phyloP scores from a whole-genome alignment of 2,888 invertebrate species.

The Drosophila heteroneura region DNA sequence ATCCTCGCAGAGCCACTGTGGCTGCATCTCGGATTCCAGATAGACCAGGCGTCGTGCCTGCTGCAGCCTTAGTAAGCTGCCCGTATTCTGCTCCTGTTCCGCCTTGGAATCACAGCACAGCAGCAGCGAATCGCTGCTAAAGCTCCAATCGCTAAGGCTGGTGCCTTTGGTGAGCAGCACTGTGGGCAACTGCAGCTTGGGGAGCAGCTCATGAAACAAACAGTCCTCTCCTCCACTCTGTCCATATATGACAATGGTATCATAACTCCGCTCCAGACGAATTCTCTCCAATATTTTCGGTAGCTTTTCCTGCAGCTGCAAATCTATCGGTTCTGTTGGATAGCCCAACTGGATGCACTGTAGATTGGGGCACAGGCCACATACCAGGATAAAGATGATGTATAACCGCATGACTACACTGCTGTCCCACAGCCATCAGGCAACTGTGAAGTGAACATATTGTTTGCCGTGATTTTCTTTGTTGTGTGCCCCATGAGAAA shows the following conservation, averaged over 20 bases:
- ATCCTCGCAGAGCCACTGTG: not conserved
- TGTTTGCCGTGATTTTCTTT: constrained; percentile 2
- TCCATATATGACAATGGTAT: constrained; percentile 13
- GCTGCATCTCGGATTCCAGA: not conserved
- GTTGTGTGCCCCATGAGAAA: not conserved
- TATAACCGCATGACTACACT: constrained; percentile 22
- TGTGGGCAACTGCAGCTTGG: not conserved
- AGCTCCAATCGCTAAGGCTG: not conserved
- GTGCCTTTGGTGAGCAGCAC: not conserved
- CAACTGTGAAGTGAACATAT: constrained; percentile 36
- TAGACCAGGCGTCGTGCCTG: constrained; percentile 1
- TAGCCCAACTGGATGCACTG: constrained; percentile 10
- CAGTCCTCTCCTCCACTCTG: not conserved
- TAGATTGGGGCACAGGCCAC: not conserved
- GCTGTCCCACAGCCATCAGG: constrained; percentile 21
- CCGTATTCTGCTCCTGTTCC: not conserved
- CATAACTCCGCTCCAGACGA: constrained; percentile 37
- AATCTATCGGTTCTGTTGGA: not conserved
- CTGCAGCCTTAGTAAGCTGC: not conserved
- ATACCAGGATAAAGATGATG: constrained; percentile 3
- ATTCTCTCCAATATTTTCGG: constrained; percentile 34
- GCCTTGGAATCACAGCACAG: constrained; percentile 1
- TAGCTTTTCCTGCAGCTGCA: constrained; percentile 8
- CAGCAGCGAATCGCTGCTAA: not conserved
- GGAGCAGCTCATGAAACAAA: not conserved